Evolutionary conservation across 1,140 invertebrate species (phyloP), one percentile per base, ranked within the genome.

Genomic region (Caenorhabditis inopinata): DNA sequence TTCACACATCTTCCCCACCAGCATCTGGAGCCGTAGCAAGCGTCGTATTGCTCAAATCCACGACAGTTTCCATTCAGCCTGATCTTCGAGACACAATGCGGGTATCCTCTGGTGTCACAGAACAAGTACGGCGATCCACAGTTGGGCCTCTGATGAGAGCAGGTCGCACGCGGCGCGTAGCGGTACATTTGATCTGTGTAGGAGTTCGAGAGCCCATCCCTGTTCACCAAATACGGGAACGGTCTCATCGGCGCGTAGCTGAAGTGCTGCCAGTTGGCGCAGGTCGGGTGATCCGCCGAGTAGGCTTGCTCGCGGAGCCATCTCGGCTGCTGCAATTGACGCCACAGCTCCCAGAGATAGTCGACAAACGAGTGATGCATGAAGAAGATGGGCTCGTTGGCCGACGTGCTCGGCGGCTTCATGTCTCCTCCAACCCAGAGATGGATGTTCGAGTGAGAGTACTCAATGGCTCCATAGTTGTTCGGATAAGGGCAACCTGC

Each of bases 301-400:
- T 82, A 86, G 18, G 82, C 80, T 85, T 86, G 62, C 76, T 87
- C 84, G 27, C 83, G 75, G 32, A 82, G 35, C 82, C 82, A 85
- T 76, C 80, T 76, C 35, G 84, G 82, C 76, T 87, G 86, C 48
- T 83, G 68, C 32, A 83, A 38, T 74, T 89, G 87, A 25, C 88
- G 79, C 88, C 89, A 89, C 16, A 83, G 81, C 76, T 89, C 89
- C 85, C 87, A 89, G 48, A 89, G 75, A 42, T 82, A 83, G 83
- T 90, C 90, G 18, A 90, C 87, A 83, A 89, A 90, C 6, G 86
- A 85, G 83, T 90, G 90, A 81, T 90, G 89, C 81, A 90, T 74
- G 79, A 87, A 90, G 84, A 90, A 90, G 21, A 89, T 80, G 0
- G 87, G 87, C 76, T 90, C 89, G 78, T 86, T 89, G 23, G 89